Percentiles rank a stretch among this genome's conserved stretches.
phyloP scores from a whole-genome alignment of 2,113 vertebrate species.

The Bettongia penicillata region DNA sequence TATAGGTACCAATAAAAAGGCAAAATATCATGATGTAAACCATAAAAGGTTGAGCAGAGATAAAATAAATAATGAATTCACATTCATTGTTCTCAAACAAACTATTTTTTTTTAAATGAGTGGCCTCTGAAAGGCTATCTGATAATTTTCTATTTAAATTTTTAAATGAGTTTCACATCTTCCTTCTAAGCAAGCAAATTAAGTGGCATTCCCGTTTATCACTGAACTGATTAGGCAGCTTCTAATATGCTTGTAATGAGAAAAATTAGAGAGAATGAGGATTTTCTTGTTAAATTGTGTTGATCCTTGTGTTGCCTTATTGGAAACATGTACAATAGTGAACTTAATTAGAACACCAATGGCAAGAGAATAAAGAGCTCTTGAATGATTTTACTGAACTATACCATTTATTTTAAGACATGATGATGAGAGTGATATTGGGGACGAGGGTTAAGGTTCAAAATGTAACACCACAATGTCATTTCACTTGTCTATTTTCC shows the following conservation, averaged over 20 bases:
- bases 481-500: neutral
- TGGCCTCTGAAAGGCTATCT: neutral
- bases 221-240: neutral
- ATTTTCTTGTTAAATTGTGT: neutral
- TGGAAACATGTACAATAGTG: neutral
- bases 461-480: neutral
- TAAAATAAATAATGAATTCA: neutral
- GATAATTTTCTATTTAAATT: neutral
- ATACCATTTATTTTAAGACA: neutral
- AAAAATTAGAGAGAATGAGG: slow-evolving; percentile 2
- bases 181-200: neutral
- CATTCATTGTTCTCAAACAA: slow-evolving; percentile 9
- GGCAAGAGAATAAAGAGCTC: neutral
- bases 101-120: slow-evolving; percentile 23
- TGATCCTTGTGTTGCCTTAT: neutral
- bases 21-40: neutral
- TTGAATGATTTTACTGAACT: neutral
- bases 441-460: too few species aligned
- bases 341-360: neutral
- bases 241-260: neutral
- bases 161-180: neutral
- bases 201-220: neutral
- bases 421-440: neutral
- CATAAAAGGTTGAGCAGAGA: neutral
- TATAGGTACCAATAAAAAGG: neutral